These are phyloP conservation scores for Rhopalosiphum maidis DNA, from an alignment of 1,140 invertebrate species.

Conservation along the genomic window DNA sequence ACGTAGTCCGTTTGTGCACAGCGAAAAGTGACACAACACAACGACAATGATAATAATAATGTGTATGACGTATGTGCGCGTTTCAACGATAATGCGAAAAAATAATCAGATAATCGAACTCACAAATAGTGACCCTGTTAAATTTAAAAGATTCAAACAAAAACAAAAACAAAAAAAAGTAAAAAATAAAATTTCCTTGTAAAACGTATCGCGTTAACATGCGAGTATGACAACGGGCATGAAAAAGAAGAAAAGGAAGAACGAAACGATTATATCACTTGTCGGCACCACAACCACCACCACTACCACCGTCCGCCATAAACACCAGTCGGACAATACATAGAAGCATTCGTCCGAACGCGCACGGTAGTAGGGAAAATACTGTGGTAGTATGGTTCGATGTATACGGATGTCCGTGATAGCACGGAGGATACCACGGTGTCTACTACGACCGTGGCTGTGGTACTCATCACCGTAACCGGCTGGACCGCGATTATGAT, in stretches of 20 bases:
- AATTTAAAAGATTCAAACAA: neutral
- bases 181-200: neutral
- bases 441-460: neutral
- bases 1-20: neutral
- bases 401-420: neutral
- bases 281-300: constrained; percentile 2
- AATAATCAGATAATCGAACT: neutral
- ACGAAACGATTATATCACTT: constrained; percentile 25
- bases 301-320: neutral
- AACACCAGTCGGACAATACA: neutral
- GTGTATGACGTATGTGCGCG: neutral
- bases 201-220: neutral
- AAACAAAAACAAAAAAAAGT: neutral
- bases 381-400: neutral
- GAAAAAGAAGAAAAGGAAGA: neutral
- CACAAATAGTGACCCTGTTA: neutral
- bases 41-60: neutral
- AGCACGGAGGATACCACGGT: neutral
- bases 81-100: neutral
- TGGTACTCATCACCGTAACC: neutral
- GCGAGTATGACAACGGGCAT: neutral
- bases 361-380: neutral
- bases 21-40: neutral
- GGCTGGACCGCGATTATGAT: neutral
- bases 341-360: neutral